Base-by-base conservation (phyloP, 2,888 invertebrate species). In the Adineta ricciae region DNA sequence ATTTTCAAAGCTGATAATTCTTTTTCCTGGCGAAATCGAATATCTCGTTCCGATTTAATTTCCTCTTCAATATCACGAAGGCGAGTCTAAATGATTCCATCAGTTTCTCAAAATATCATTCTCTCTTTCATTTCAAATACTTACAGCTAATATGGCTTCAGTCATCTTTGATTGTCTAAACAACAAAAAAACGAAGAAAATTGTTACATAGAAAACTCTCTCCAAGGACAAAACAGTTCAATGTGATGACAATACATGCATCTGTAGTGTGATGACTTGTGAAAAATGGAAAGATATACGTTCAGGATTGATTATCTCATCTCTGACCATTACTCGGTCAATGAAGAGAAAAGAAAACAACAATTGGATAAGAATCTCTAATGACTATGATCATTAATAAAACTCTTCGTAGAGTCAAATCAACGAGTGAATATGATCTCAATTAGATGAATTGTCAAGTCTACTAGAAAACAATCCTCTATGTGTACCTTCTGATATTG, bases 1-100 rank as follows among this genome's bases (percentile, higher is more conserved):
- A 86, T 54, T 41, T 72, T 36, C 49, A 84, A 27, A 46, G 16
- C 38, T 32, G 83, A 38, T 46, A 84, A 72, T 83, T 86, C 86
- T 84, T 86, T 86, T 83, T 86, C 86, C 27, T 83, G 56, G 54
- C 84, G 73, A 84, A 84, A 19, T 50, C 84, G 78, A n/a, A 83
- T n/a, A 56, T 86, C 86, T 83, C 83, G 54, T 83, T 86, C 84
- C 0, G 54, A 27, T 64, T 72, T 84, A 11, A 86, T 64, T 38
- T 86, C 86, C 82, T 86, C 86, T 64, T 86, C 86, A 27, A 86
- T n/a, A 82, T 86, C 86, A 27, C 84, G 52, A 32, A 86, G 83
- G 36, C 84, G 84, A 32, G 78, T 83, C 86, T 86, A 52, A 27
- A 50, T 64, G 49, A 64, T n/a, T 46, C 38, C 0, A 21, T 54